Conservation (phyloP, 2,113 vertebrate species). For the Alligator sinensis region DNA sequence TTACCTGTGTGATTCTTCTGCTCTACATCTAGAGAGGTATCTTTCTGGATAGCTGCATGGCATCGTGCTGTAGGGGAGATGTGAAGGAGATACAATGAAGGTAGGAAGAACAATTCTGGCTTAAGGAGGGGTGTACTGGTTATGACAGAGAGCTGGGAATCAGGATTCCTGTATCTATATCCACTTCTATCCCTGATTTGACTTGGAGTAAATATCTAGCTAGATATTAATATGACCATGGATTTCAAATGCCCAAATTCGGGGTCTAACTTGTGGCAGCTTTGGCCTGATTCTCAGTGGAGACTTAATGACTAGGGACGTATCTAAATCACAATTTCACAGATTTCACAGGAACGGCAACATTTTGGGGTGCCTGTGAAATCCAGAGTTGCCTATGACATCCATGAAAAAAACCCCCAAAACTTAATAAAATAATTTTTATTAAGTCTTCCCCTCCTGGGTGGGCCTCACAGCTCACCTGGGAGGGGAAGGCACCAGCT, state of each 20-base stretch:
- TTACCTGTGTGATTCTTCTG: neutral
- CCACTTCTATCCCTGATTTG: no score
- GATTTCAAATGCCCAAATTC: neutral
- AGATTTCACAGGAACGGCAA: no score
- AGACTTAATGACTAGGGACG: no score
- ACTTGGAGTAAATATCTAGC: no score
- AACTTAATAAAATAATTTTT: no score
- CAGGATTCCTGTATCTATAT: neutral
- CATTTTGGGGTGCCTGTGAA: no score
- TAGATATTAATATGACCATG: neutral
- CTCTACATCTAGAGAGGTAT: fast-evolving
- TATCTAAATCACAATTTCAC: no score
- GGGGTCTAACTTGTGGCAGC: neutral
- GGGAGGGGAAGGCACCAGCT: no score
- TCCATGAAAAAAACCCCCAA: no score
- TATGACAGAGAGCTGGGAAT: neutral
- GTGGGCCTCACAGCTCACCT: no score
- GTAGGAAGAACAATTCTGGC: fast-evolving
- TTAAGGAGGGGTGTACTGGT: neutral
- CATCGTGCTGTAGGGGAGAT: neutral
- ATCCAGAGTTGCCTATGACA: no score
- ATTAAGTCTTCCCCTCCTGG: no score
- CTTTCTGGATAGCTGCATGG: neutral
- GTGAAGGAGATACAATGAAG: neutral
- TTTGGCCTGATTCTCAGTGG: fast-evolving